These are phyloP conservation scores for Oligia latruncula DNA, from an alignment of 2,888 invertebrate species.

Conservation along the genomic window DNA sequence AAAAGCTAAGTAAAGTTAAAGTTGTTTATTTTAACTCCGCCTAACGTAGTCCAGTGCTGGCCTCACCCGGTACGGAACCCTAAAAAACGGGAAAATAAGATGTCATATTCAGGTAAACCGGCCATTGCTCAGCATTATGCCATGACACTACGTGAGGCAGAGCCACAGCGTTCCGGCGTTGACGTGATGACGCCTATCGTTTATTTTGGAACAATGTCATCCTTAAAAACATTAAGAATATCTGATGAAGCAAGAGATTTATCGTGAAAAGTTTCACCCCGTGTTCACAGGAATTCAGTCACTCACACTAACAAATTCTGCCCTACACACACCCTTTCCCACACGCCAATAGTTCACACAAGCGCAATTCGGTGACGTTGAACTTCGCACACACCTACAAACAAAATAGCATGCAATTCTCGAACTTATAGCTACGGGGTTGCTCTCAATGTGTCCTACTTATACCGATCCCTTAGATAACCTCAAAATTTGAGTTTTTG, in stretches of 20 bases:
- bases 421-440: conserved; percentile 77
- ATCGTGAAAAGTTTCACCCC: conserved; percentile 66
- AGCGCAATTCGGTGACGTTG: conserved; percentile 67
- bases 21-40: too few relatives aligned
- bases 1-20: too few relatives aligned
- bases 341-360: conserved; percentile 69
- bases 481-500: conserved; percentile 86
- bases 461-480: conserved; percentile 86
- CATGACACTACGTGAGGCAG: neutral
- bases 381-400: conserved; percentile 76
- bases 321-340: conserved; percentile 68
- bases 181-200: neutral
- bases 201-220: neutral
- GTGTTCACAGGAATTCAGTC: conserved; percentile 70
- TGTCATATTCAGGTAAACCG: neutral
- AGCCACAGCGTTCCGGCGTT: neutral
- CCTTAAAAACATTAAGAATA: neutral
- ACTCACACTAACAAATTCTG: conserved; percentile 74
- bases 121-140: neutral
- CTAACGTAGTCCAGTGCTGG: too few relatives aligned
- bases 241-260: conserved; percentile 31
- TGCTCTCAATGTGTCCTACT: conserved; percentile 84
- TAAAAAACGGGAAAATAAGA: neutral
- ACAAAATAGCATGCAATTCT: conserved; percentile 74
- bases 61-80: too few relatives aligned